A percentile compares a stretch with the other conserved stretches of the same genome.
These are phyloP conservation scores for Chiloscyllium plagiosum DNA, from an alignment of 2,113 vertebrate species.

Conservation along the genomic window DNA sequence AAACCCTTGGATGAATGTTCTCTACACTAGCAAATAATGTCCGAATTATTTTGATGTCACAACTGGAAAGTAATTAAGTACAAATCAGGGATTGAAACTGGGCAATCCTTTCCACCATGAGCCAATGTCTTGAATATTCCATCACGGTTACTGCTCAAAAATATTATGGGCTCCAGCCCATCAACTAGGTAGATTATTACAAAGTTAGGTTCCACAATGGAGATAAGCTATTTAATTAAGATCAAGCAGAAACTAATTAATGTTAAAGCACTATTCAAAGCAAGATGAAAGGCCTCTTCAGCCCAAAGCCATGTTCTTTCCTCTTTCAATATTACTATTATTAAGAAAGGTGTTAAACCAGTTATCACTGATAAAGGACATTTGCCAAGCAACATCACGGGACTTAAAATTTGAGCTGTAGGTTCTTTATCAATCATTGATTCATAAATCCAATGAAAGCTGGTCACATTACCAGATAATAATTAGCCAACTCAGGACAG, in stretches of 20 bases:
- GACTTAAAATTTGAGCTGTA: not conserved
- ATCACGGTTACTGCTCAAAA: not conserved
- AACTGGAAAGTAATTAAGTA: not conserved
- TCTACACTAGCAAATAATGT: not conserved
- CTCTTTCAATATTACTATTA: not conserved
- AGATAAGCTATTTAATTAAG: not conserved
- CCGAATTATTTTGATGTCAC: not conserved
- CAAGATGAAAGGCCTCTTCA: not conserved
- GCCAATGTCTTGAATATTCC: not conserved
- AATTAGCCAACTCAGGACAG: not conserved
- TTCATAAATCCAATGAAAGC: not conserved
- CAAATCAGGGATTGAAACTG: not conserved
- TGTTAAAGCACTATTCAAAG: not conserved
- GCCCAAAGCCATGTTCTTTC: too few species aligned
- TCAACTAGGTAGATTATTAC: not conserved
- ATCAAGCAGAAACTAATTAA: not conserved
- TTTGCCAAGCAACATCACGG: not conserved
- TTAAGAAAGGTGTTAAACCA: not conserved
- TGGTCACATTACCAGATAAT: not conserved
- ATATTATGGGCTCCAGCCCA: not conserved
- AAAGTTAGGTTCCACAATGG: not conserved
- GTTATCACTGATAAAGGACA: not conserved
- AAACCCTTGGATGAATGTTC: not conserved
- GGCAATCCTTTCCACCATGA: not conserved
- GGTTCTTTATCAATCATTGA: not conserved